Base-by-base conservation (phyloP, 1,140 invertebrate species). In the Anastrepha obliqua region DNA sequence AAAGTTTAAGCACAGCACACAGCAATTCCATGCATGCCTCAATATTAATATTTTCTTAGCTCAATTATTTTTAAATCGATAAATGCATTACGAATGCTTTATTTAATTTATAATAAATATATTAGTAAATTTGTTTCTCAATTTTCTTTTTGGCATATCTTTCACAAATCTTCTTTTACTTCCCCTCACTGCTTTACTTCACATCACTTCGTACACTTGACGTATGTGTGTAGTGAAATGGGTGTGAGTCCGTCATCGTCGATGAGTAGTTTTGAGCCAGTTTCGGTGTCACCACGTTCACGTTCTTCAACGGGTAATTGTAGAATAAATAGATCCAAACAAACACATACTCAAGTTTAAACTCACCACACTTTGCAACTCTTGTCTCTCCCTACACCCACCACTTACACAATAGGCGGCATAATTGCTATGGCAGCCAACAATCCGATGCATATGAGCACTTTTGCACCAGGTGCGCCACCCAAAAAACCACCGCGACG, bases 401-500 rank as follows among this genome's bases (percentile, higher is more conserved):
- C 29, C 13, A 8, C 39, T 39, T 20, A 64, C 62, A 8, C 70
- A n/a, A n/a, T 29, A 89, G 88, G 91, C 0, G 91, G 90, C 20
- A 88, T 90, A 44, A 89, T 88, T 20, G 81, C 87, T 44, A 47
- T 51, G n/a, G 85, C 90, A 42, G 55, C 39, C 55, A 78, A 87
- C 78, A 55, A 81, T 67, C 89, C 90, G 3, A 85, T 91, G 51
- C 89, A 90, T 20, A 91, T 92, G 90, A 92, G 91, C 85, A 92
- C 90, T 9, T 92, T 92, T 89, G 91, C 91, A 1, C 94, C 97
- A 95, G 96, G 96, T 65, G 97, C 96, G 58, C 97, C 97, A 55
- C 97, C 97, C 4, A 97, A 97, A 93, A 98, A 98, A 93, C 97
- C 97, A 86, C 97, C 97, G 0, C 94, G 97, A 67, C 94, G 97